These are phyloP conservation scores for Coecobrya sp. DNA, from an alignment of 2,888 invertebrate genomes.

Conservation along the genomic window DNA sequence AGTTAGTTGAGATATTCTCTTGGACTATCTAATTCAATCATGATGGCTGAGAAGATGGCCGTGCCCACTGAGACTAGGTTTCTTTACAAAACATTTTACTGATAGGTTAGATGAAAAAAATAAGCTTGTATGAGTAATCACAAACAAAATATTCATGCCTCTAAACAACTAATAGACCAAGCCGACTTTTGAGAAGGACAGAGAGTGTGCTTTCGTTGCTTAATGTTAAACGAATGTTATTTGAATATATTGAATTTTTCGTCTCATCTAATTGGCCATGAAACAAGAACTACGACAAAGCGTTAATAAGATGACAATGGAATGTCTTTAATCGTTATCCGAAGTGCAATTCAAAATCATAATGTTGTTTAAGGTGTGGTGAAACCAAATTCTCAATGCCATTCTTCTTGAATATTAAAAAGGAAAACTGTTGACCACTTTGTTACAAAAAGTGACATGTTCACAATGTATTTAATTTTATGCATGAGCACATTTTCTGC, in stretches of 20 bases:
- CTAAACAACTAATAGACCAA: not conserved
- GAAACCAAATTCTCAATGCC: constrained; percentile 43
- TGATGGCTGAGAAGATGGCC: not conserved
- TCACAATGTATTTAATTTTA: too few relatives aligned
- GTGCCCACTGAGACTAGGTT: constrained; percentile 20
- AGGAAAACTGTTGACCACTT: not conserved
- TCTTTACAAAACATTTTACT: constrained; percentile 5
- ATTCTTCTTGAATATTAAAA: constrained; percentile 6
- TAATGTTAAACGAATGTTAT: not conserved
- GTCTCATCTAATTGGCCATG: not conserved
- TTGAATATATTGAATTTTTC: not conserved
- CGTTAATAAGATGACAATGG: constrained; percentile 1
- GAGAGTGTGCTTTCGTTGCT: not conserved
- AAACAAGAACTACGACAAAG: constrained; percentile 2
- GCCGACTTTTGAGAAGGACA: not conserved
- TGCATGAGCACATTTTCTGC: constrained; percentile 12
- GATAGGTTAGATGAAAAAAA: not conserved
- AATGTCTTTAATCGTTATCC: not conserved
- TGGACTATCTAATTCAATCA: constrained; percentile 28
- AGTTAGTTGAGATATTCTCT: constrained; percentile 13
- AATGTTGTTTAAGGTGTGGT: constrained; percentile 47
- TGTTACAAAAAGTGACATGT: too few relatives aligned
- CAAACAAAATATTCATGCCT: not conserved
- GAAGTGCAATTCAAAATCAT: constrained; percentile 38
- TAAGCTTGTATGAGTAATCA: constrained; percentile 18